Evolutionary conservation across 2,113 vertebrate genomes (phyloP), one percentile per base, ranked within the genome.

Genomic region (Phaethornis superciliosus): DNA sequence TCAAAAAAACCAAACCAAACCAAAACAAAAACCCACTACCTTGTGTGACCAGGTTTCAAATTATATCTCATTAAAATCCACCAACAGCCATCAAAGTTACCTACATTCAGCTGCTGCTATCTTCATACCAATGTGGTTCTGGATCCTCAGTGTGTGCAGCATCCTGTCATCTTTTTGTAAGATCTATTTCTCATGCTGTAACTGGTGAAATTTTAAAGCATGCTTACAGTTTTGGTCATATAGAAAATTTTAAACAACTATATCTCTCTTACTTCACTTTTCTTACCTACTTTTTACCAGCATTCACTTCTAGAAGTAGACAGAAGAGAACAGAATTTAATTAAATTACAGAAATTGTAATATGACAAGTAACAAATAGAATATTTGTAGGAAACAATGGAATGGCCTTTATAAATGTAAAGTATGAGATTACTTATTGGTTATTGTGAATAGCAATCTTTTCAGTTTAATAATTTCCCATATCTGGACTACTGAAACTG

Each of bases 101-200:
- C 21, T 16, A 5, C 51, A 23, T 72, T 85, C 46, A 51, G 6
- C 15, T 71, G 37, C 52, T 55, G 37, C 7, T 67, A 4, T 14
- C 24, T 47, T 67, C 26, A 51, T 22, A 20, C 5, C 19, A 32
- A 17, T 8, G 23, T 22, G 35, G 16, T 28, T 76, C 58, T 58
- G 52, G 8, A 54, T 32, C 16, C 22, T 44, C 33, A 72, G 20
- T 1, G 0, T n/a, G 16, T 6, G 14, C 13, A 3, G 26, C 37
- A 69, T 26, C 7, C 26, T 64, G 18, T 12, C 26, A 51, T 18
- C 27, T 35, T 71, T 56, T 28, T 27, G 1, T 26, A 62, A 52
- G 19, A 52, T 26, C 15, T 64, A 22, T 37, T 85, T 78, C 60
- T 81, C 70, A 59, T 35, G 15, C 30, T 46, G 4, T 37, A 49